Percentiles rank a stretch among this genome's conserved stretches.
These are phyloP conservation scores for Trichogramma evanescens DNA, from an alignment of 2,888 invertebrate species.

Conservation along the genomic window DNA sequence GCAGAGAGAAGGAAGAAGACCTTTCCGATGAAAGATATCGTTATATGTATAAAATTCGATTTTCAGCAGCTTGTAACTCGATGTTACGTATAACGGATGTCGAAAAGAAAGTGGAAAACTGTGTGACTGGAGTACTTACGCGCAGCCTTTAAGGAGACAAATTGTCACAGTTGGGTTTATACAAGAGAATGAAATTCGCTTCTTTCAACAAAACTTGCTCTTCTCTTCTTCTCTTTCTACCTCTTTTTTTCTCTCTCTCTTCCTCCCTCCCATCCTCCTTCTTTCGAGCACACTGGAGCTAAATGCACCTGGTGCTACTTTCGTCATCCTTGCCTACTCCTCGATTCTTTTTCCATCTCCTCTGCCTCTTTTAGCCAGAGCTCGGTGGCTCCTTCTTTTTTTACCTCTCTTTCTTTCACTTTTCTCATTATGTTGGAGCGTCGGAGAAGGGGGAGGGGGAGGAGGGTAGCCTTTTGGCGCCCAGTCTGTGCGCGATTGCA, in stretches of 20 bases:
- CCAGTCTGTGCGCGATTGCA: slow-evolving; percentile 1
- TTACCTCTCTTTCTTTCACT: neutral
- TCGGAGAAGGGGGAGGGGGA: neutral
- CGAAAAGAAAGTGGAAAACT: too few relatives aligned
- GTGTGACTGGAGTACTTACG: too few relatives aligned
- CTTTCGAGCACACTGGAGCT: neutral
- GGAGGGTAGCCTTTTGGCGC: neutral
- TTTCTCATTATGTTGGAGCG: slow-evolving; percentile 9
- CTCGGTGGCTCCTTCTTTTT: too few relatives aligned
- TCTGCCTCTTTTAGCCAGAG: neutral
- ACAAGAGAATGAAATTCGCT: slow-evolving; percentile 6
- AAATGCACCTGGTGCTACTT: too few relatives aligned
- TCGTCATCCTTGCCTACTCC: too few relatives aligned
- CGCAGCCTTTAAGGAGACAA: neutral
- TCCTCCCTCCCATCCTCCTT: neutral
- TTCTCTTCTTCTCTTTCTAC: neutral
- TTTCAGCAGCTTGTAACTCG: too few relatives aligned
- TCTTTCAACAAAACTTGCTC: neutral
- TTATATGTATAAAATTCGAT: too few relatives aligned
- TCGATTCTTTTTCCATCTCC: too few relatives aligned
- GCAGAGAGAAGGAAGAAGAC: too few relatives aligned
- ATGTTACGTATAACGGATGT: too few relatives aligned
- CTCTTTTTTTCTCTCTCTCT: neutral
- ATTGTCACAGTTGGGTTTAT: slow-evolving; percentile 3
- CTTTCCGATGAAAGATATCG: too few relatives aligned